These are phyloP conservation scores for Eubasilissa regina DNA, from an alignment of 1,140 invertebrate genomes.

Conservation along the genomic window DNA sequence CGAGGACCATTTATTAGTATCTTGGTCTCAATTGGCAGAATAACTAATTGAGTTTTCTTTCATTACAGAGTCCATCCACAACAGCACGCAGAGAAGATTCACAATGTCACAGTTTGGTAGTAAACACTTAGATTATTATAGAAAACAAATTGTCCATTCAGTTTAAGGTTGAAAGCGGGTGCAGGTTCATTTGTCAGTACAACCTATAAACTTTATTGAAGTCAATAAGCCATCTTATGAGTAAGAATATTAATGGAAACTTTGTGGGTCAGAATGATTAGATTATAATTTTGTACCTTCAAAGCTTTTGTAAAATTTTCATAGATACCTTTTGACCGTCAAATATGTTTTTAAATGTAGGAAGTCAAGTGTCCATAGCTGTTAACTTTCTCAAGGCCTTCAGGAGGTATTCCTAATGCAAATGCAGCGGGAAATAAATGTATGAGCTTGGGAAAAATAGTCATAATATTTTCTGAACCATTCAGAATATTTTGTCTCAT, in stretches of 20 bases:
- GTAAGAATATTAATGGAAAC: background rate
- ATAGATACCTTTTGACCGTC: no score
- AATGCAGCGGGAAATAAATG: no score
- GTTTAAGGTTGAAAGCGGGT: background rate
- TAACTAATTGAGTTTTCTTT: constrained; percentile 15
- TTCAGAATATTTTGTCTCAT: background rate
- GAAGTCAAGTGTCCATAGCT: no score
- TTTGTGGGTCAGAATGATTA: background rate
- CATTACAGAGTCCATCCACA: constrained; percentile 57
- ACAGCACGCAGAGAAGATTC: constrained; percentile 53
- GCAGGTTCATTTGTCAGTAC: constrained; percentile 36
- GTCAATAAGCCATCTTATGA: constrained; percentile 26
- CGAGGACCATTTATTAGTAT: no score
- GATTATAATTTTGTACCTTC: no score
- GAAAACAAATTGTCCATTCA: constrained; percentile 1
- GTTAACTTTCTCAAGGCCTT: no score
- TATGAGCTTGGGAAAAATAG: no score
- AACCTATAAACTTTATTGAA: constrained; percentile 1
- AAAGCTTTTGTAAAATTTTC: constrained; percentile 12
- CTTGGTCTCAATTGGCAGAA: no score
- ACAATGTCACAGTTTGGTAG: constrained; percentile 36
- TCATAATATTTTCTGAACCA: background rate
- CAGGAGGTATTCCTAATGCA: no score
- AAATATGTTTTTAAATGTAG: no score
- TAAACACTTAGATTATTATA: background rate